Evolutionary conservation across 2,113 vertebrate species (phyloP), one percentile per base, ranked within the genome.

Genomic region (Haemorhous mexicanus): DNA sequence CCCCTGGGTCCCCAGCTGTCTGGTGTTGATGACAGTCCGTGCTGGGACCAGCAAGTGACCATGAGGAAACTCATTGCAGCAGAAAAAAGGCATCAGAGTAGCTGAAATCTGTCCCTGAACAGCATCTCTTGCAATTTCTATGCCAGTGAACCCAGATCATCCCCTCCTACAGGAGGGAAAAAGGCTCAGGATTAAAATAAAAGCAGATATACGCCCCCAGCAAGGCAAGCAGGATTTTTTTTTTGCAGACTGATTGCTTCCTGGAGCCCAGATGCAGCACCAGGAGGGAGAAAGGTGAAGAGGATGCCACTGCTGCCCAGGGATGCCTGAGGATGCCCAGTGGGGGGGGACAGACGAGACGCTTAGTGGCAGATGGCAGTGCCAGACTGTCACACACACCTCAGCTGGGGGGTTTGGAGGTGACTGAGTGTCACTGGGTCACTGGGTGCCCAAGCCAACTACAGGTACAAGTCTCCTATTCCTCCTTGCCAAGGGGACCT

Each of bases 281-380:
- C n/a, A 37, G 26, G 9, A 39, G 13, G 7, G 3, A 66, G 19
- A 22, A 87, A 41, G 59, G 62, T 23, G 7, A 70, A 30, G 22
- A 64, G 27, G 55, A 77, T 43, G 35, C 52, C 66, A 80, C 53
- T 85, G 78, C 39, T 72, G 56, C 33, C 26, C 30, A 83, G 53
- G 70, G 55, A 32, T 69, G 17, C 8, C 67, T 50, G 75, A 55
- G 63, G 52, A 70, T 15, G 8, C 44, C 67, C 11, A 10, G 53
- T 1, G 0, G 55, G 47, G 14, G 14, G 39, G 32, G 18, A 90
- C 3, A 5, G 59, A 80, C 0, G 3, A 6, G 15, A 44, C 33
- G 52, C 39, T 78, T 55, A 78, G 49, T 22, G 2, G 69, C 81
- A 91, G 91, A 70, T 83, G 86, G 94, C 87, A 90, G 67, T 15